Base-by-base conservation (phyloP, 2,113 vertebrate genomes). In the Stomatorhinus ivindoensis region DNA sequence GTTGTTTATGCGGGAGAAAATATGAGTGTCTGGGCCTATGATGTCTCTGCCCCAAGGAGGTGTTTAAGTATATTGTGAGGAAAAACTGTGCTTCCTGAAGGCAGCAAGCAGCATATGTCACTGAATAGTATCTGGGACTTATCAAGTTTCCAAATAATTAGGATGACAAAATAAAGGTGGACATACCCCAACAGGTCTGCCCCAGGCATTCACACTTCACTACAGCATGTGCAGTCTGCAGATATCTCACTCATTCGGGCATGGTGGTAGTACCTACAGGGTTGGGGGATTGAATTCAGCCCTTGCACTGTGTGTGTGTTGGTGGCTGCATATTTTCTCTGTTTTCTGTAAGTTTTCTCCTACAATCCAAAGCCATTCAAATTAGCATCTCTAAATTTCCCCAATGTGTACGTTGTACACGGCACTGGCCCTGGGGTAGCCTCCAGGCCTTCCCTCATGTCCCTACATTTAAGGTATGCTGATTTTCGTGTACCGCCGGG, bases 11-110 rank as follows among this genome's bases (percentile, higher is more conserved):
- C 58, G 87, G 88, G 88, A 91, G 87, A 39, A 83, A 84, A 73
- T 42, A 92, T 92, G 91, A 93, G 89, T 89, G 69, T 91, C 90
- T 90, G 92, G 91, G 87, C 87, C 73, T 89, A 61, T 89, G 55
- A 86, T 85, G 87, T 90, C 91, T 91, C 90, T 53, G 15, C 13
- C 86, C 61, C 61, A 31, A 69, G 10, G 61, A 89, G 90, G 90
- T 55, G 88, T 91, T 90, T 91, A 89, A 91, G 90, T 76, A 92
- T 17, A 6, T 39, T 39, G 92, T 84, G 85, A 87, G 90, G 85
- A 91, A 82, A 87, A 90, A 90, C 73, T 51, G 73, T 86, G 82
- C 89, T 91, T 91, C 90, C 87, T 91, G 89, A 92, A 87, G 89
- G 87, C 90, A 91, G 90, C 89, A 92, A 91, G 92, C 92, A 90